These are phyloP conservation scores for Nycticryphes semicollaris DNA, from an alignment of 2,113 vertebrate species.

Conservation along the genomic window DNA sequence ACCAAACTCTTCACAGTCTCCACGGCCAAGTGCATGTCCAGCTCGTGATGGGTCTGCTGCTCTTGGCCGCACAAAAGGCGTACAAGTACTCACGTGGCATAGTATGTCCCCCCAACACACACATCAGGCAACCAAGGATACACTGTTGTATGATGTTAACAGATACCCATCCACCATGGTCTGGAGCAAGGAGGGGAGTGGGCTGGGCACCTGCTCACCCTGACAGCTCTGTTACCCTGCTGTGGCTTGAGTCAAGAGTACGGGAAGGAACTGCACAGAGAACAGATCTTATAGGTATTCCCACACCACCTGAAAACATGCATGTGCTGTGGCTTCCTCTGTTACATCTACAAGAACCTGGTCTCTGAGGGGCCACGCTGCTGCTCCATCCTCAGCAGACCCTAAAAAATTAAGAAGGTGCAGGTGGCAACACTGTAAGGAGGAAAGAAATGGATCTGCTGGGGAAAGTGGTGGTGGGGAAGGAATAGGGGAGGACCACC, in stretches of 20 bases:
- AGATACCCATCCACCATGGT: background rate
- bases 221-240: background rate
- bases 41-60: background rate
- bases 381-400: background rate
- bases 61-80: background rate
- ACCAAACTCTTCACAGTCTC: background rate
- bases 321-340: background rate
- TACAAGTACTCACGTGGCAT: too few species aligned
- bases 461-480: background rate
- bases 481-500: background rate
- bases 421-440: background rate
- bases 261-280: background rate
- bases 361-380: background rate
- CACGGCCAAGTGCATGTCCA: background rate
- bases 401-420: background rate
- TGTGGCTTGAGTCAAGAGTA: background rate
- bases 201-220: background rate
- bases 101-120: rapidly evolving
- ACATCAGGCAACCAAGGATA: background rate
- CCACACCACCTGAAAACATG: background rate
- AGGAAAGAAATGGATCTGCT: background rate
- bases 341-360: background rate
- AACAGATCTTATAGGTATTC: too few species aligned
- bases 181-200: background rate
- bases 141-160: rapidly evolving